Evolutionary conservation across 23 tunicate species (phyloP).

Genomic region (Phallusia fumigata): DNA sequence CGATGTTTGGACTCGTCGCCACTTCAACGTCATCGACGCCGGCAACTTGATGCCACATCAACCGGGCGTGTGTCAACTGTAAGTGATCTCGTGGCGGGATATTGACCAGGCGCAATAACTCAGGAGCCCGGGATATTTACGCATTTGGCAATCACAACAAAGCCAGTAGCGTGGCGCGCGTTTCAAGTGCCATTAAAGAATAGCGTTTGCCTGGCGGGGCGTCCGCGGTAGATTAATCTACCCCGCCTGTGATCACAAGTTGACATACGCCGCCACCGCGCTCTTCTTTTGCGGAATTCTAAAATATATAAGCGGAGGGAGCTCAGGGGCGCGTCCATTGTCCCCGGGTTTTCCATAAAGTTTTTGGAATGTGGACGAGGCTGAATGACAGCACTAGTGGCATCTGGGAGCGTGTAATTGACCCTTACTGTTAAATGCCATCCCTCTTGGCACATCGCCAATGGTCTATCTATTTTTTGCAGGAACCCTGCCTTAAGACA

Average conservation of each 20-base stretch:
- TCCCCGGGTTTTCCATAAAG: too few species aligned
- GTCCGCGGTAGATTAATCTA: background rate
- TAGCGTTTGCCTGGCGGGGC: background rate
- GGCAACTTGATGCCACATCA: constrained; percentile 2
- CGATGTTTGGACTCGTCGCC: background rate
- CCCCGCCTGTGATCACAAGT: background rate
- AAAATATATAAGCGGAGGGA: background rate
- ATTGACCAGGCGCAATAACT: background rate
- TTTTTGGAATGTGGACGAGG: too few species aligned
- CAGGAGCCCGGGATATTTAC: background rate
- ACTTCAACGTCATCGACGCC: background rate
- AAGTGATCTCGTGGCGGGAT: background rate
- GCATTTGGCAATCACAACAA: background rate
- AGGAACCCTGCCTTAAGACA: too few species aligned
- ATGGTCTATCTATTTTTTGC: too few species aligned
- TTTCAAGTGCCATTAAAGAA: background rate
- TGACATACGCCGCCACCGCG: background rate
- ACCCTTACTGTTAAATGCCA: too few species aligned
- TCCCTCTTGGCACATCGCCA: too few species aligned
- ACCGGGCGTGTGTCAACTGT: constrained; percentile 1
- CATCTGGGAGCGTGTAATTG: too few species aligned
- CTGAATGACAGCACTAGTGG: too few species aligned
- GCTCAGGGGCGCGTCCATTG: too few species aligned
- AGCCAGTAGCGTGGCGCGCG: background rate
- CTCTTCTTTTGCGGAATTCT: background rate